Evolutionary conservation across 2,888 invertebrate species (phyloP).

Genomic region (Apeira syringaria): DNA sequence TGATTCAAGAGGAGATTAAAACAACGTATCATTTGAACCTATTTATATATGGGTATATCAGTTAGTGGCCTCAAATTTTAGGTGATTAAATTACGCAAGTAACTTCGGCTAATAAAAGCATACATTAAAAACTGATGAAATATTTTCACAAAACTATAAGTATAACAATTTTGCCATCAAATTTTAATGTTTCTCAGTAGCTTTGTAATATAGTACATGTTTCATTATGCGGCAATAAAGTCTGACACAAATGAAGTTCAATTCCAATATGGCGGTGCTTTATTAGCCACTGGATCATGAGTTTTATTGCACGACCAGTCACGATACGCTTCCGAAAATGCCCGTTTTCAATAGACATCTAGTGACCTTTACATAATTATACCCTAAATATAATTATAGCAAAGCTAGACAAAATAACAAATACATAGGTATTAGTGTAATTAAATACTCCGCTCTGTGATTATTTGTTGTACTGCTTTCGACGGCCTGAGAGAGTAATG

Average conservation of each 20-base stretch:
- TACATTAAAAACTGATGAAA: too few relatives aligned
- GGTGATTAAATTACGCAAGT: too few relatives aligned
- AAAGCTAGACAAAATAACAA: conserved; percentile 50
- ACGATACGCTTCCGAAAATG: conserved; percentile 64
- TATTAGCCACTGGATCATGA: conserved; percentile 56
- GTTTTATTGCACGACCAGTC: conserved; percentile 63
- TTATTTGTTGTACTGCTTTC: conserved; percentile 55
- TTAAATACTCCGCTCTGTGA: conserved; percentile 53
- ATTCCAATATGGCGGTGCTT: conserved; percentile 50
- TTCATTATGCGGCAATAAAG: conserved; percentile 31
- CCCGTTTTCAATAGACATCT: conserved; percentile 21
- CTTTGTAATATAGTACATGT: conserved; percentile 4
- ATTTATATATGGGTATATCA: too few relatives aligned
- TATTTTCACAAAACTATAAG: too few relatives aligned
- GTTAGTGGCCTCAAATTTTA: too few relatives aligned
- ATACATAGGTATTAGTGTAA: conserved; percentile 52
- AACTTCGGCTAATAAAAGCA: too few relatives aligned
- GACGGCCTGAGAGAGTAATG: conserved; percentile 44
- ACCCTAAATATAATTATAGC: conserved; percentile 53
- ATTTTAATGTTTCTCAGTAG: not conserved
- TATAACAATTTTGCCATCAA: not conserved
- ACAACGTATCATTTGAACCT: too few relatives aligned
- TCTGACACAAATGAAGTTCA: conserved; percentile 47
- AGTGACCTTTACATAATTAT: conserved; percentile 46
- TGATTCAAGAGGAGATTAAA: too few relatives aligned